A percentile compares a stretch with the other conserved stretches of the same genome.
phyloP scores from a whole-genome alignment of 2,888 invertebrate species.

The Volucella inanis region DNA sequence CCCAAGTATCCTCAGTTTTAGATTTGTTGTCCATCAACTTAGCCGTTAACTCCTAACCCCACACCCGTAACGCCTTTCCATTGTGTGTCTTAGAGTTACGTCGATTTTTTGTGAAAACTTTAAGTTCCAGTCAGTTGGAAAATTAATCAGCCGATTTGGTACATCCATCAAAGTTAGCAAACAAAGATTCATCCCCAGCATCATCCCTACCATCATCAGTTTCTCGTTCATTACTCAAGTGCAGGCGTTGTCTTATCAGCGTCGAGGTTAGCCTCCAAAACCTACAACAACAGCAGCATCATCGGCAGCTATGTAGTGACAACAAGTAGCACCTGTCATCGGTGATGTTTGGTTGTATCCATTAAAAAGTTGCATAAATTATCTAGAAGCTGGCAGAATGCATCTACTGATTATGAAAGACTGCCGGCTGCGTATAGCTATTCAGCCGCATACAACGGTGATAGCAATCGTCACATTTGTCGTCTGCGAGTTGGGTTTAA shows the following conservation, averaged over 20 bases:
- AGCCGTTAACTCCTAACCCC: not conserved
- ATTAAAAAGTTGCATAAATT: slow-evolving; percentile 50
- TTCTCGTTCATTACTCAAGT: not conserved
- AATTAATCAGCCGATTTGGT: slow-evolving; percentile 41
- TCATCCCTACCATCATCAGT: slow-evolving; percentile 1
- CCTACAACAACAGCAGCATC: not conserved
- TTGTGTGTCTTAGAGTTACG: not conserved
- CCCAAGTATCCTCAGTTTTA: slow-evolving; percentile 1
- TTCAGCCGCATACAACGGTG: not conserved
- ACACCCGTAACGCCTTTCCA: not conserved
- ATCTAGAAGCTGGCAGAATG: slow-evolving; percentile 14
- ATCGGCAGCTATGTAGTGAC: not conserved
- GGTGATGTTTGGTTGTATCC: slow-evolving; percentile 26
- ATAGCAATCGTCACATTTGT: slow-evolving; percentile 48
- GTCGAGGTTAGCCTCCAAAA: not conserved
- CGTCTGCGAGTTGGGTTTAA: slow-evolving; percentile 25
- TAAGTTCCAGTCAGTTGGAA: slow-evolving; percentile 2
- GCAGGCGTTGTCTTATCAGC: slow-evolving; percentile 8
- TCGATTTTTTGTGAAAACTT: not conserved
- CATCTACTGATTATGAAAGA: not conserved
- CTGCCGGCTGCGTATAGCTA: too few relatives aligned
- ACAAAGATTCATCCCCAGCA: slow-evolving; percentile 4
- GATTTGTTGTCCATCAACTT: slow-evolving; percentile 15
- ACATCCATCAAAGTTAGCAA: slow-evolving; percentile 40
- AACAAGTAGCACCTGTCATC: slow-evolving; percentile 29